phyloP scores from a whole-genome alignment of 2,888 invertebrate species.

The Nysson spinosus region DNA sequence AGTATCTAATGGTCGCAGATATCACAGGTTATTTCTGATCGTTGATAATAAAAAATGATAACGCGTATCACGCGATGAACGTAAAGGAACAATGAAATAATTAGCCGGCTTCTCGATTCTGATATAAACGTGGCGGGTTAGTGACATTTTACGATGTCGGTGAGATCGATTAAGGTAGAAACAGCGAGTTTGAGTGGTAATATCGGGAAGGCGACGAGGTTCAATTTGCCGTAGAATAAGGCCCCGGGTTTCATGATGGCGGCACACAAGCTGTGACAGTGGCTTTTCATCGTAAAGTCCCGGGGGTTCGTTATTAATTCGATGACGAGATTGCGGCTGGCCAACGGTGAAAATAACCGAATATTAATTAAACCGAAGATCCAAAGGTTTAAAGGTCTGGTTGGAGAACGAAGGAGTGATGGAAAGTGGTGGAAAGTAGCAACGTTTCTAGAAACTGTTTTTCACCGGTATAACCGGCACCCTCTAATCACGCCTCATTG shows the following conservation, averaged over 20 bases:
- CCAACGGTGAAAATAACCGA: constrained; percentile 41
- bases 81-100: neutral
- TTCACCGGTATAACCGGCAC: too few relatives aligned
- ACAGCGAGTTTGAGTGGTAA: too few relatives aligned
- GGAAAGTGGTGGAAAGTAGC: neutral
- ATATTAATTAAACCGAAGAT: constrained; percentile 45
- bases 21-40: too few relatives aligned
- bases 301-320: constrained; percentile 29
- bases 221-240: too few relatives aligned
- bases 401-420: too few relatives aligned
- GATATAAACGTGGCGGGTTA: neutral
- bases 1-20: too few relatives aligned
- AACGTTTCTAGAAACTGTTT: constrained; percentile 11
- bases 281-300: neutral
- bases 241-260: neutral
- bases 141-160: too few relatives aligned
- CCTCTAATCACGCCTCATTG: constrained; percentile 45
- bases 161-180: neutral
- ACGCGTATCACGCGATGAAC: too few relatives aligned
- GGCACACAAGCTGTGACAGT: neutral
- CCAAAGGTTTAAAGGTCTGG: too few relatives aligned
- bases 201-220: too few relatives aligned
- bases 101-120: neutral
- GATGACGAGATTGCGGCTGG: constrained; percentile 29
- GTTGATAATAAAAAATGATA: too few relatives aligned